Conservation (phyloP, 1,140 invertebrate genomes). For the Oryctes rhinoceros region DNA sequence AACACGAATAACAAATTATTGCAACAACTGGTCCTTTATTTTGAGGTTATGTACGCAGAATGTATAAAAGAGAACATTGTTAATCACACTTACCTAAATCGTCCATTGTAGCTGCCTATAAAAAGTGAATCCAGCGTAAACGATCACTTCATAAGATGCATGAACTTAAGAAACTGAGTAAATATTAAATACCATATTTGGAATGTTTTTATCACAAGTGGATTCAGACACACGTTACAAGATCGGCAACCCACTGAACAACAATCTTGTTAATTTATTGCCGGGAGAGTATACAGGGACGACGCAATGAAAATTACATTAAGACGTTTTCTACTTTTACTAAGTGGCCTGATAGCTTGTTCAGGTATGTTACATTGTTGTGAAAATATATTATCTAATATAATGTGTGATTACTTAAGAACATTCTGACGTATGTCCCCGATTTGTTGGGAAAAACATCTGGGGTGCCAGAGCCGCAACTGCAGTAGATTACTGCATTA, state of each 20-base stretch:
- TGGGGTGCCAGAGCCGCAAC: constrained; percentile 61
- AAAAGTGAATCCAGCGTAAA: neutral
- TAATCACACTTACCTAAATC: constrained; percentile 34
- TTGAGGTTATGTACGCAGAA: constrained; percentile 37
- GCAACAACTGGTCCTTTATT: neutral
- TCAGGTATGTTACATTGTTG: constrained; percentile 1
- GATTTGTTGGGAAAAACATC: constrained; percentile 52
- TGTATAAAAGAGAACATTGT: neutral
- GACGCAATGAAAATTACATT: neutral
- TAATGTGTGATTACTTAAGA: constrained; percentile 42
- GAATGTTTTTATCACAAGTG: constrained; percentile 25
- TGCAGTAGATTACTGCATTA: constrained; percentile 64
- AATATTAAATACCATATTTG: constrained; percentile 40
- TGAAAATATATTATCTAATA: neutral
- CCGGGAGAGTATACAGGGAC: neutral
- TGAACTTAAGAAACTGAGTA: constrained; percentile 26
- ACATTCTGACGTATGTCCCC: constrained; percentile 50
- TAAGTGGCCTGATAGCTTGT: neutral
- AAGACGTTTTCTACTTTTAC: neutral
- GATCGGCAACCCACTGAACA: constrained; percentile 31
- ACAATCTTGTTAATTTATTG: neutral
- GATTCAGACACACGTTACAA: neutral
- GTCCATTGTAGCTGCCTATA: constrained; percentile 36
- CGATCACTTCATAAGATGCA: constrained; percentile 3
- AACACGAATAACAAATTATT: constrained; percentile 21